These are phyloP conservation scores for Agrochola circellaris DNA, from an alignment of 2,888 invertebrate genomes.

Conservation along the genomic window DNA sequence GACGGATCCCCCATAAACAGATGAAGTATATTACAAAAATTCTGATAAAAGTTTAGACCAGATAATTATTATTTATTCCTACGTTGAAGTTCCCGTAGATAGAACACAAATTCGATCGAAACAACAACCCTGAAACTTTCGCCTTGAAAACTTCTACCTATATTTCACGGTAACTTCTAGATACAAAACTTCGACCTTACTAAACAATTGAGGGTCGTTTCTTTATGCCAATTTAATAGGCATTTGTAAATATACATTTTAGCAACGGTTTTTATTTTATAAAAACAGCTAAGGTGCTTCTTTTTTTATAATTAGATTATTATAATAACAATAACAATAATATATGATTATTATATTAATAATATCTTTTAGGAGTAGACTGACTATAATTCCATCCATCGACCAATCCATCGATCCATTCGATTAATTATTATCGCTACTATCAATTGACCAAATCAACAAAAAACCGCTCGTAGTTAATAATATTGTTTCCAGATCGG, in stretches of 20 bases:
- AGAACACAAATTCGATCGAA: neutral
- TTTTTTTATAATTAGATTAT: neutral
- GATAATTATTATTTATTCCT: neutral
- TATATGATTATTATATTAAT: no score
- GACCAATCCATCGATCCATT: no score
- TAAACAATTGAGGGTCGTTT: neutral
- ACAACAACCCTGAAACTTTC: neutral
- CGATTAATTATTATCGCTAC: neutral
- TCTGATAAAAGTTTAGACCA: neutral
- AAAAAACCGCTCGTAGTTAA: neutral
- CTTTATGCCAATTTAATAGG: neutral
- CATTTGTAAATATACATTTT: neutral
- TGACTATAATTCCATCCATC: no score
- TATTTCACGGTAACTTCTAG: conserved; percentile 3
- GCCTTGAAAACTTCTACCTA: neutral
- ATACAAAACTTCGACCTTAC: neutral
- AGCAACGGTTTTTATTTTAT: neutral
- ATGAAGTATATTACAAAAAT: no score
- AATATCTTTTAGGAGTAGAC: neutral
- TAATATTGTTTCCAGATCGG: no score
- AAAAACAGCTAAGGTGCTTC: neutral
- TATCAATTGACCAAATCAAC: neutral
- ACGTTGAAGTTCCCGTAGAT: neutral
- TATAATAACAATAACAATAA: no score
- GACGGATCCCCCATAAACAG: no score